A percentile compares a stretch with the other conserved stretches of the same genome.
These are phyloP conservation scores for Morpho deidamia DNA, from an alignment of 2,888 invertebrate species.

Conservation along the genomic window DNA sequence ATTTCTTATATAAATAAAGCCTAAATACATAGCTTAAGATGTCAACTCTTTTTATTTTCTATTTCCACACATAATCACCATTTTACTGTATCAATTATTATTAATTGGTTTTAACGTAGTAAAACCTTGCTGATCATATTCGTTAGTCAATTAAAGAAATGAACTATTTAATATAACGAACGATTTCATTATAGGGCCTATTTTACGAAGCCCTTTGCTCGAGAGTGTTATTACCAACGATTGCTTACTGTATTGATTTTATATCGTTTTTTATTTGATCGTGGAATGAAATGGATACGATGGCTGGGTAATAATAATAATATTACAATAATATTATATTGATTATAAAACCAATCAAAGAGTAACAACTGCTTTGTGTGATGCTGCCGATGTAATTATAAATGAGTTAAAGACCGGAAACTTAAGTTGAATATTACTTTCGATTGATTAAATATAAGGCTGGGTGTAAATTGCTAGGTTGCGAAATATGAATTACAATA, in stretches of 20 bases:
- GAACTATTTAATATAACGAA: slow-evolving; percentile 9
- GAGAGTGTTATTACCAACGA: slow-evolving; percentile 40
- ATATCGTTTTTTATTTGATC: slow-evolving; percentile 34
- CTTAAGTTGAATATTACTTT: neutral
- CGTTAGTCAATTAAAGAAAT: too few relatives aligned
- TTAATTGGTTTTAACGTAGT: too few relatives aligned
- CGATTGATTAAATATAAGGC: too few relatives aligned
- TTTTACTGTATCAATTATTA: too few relatives aligned
- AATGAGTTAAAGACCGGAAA: slow-evolving; percentile 26
- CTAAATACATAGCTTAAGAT: too few relatives aligned
- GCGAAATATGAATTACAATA: too few relatives aligned
- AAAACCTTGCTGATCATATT: too few relatives aligned
- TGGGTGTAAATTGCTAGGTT: too few relatives aligned
- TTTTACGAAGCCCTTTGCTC: slow-evolving; percentile 44
- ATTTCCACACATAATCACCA: too few relatives aligned
- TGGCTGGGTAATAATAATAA: slow-evolving; percentile 20
- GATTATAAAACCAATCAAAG: slow-evolving; percentile 14
- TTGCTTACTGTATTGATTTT: slow-evolving; percentile 63
- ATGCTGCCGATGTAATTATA: slow-evolving; percentile 7
- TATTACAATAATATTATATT: too few relatives aligned
- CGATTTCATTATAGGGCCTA: slow-evolving; percentile 38
- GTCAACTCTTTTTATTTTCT: too few relatives aligned
- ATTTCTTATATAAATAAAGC: too few relatives aligned
- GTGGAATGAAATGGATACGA: slow-evolving; percentile 35
- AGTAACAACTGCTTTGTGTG: slow-evolving; percentile 9